A percentile compares a stretch with the other conserved stretches of the same genome.
Conservation (phyloP, 2,797 vertebrate genomes). For the Neopelma chrysocephalum region DNA sequence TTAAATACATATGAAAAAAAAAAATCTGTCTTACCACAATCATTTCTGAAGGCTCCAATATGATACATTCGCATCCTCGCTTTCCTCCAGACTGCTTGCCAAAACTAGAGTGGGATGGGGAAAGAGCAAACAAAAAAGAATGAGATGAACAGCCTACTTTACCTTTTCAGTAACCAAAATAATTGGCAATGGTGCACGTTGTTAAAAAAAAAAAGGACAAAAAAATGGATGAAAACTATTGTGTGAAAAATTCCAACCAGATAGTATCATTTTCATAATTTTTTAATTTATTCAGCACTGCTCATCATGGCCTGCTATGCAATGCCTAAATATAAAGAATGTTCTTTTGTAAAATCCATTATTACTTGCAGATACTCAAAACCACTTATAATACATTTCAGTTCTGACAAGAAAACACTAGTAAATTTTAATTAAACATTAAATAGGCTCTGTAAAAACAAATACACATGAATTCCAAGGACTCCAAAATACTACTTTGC, state of each 20-base stretch:
- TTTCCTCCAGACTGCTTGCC: conserved; percentile 95
- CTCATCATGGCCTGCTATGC: neutral
- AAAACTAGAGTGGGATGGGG: conserved; percentile 81
- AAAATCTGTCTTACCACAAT: conserved; percentile 89
- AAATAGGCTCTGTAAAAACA: neutral
- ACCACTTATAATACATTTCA: neutral
- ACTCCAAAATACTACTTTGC: neutral
- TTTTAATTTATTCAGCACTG: neutral
- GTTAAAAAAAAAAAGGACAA: neutral
- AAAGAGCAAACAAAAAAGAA: conserved; percentile 28
- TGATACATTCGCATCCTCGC: conserved; percentile 95
- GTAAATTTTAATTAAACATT: neutral
- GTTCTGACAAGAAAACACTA: neutral
- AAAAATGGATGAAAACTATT: conserved; percentile 3
- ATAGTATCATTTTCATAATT: neutral
- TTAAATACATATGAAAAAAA: conserved; percentile 49
- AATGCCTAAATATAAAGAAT: neutral
- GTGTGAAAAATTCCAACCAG: neutral
- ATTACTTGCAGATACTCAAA: neutral
- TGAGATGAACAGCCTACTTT: conserved; percentile 38
- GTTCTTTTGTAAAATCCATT: neutral
- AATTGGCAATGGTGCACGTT: neutral
- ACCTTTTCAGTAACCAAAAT: conserved; percentile 37
- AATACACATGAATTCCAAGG: neutral
- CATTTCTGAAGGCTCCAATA: conserved; percentile 97